A percentile compares a stretch with the other conserved stretches of the same genome.
phyloP scores from a whole-genome alignment of 1,140 invertebrate species.

The Drosophila bocqueti region DNA sequence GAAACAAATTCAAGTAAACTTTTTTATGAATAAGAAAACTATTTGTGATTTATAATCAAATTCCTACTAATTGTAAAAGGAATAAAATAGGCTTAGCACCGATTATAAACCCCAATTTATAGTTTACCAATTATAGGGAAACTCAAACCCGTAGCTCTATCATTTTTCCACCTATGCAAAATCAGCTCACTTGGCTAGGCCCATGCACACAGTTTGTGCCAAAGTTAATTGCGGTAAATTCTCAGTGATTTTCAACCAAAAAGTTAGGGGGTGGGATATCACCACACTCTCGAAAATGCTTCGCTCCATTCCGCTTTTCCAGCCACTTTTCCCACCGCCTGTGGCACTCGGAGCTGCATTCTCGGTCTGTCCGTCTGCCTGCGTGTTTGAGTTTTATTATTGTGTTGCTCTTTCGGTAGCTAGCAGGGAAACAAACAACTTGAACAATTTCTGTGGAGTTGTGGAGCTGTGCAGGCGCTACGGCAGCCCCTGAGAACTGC shows the following conservation, averaged over 20 bases:
- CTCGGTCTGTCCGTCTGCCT: conserved; percentile 9
- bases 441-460: conserved; percentile 32
- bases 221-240: conserved; percentile 30
- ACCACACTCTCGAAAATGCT: not conserved
- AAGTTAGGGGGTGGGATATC: not conserved
- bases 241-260: conserved; percentile 16
- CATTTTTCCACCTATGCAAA: conserved; percentile 41
- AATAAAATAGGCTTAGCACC: too few species aligned
- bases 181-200: not conserved
- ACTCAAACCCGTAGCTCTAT: not conserved
- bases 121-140: too few species aligned
- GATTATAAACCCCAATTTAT: not conserved
- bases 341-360: conserved; percentile 23
- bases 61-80: not conserved
- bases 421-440: conserved; percentile 43
- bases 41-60: not conserved
- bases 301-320: conserved; percentile 1
- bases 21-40: not conserved
- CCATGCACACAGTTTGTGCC: conserved; percentile 1
- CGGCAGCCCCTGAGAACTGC: conserved; percentile 11
- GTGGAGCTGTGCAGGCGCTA: not conserved
- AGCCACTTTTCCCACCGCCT: conserved; percentile 19
- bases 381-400: conserved; percentile 55
- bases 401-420: conserved; percentile 53
- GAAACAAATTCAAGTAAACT: too few species aligned